These are phyloP conservation scores for Drosophila prolongata DNA, from an alignment of 2,888 invertebrate genomes.

Conservation along the genomic window DNA sequence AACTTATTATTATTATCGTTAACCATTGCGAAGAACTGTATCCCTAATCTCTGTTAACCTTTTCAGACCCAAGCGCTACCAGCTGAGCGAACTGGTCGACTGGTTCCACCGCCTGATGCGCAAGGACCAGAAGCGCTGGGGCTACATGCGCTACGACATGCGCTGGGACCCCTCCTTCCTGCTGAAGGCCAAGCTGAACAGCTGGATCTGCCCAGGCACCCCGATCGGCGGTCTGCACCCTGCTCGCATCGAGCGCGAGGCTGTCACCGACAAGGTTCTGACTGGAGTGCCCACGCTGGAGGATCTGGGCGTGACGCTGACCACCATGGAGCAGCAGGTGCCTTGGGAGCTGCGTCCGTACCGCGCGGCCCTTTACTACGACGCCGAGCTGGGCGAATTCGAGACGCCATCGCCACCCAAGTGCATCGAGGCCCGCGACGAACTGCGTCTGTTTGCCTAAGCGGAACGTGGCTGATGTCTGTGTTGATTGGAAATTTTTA, in stretches of 20 bases:
- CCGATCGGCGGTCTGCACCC: conserved; percentile 90
- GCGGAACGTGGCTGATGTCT: conserved; percentile 20
- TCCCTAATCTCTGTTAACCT: neutral
- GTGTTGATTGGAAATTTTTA: conserved; percentile 53
- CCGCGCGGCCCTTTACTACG: conserved; percentile 89
- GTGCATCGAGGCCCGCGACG: conserved; percentile 75
- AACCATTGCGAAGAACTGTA: too few species aligned
- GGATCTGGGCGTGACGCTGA: conserved; percentile 93
- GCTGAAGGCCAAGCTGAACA: conserved; percentile 87
- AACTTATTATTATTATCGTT: too few species aligned
- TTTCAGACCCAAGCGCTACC: conserved; percentile 90
- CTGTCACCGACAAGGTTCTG: conserved; percentile 89
- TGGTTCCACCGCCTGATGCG: conserved; percentile 92
- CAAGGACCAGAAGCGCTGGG: conserved; percentile 88
- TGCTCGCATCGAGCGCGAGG: conserved; percentile 94
- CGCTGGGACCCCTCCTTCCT: conserved; percentile 89
- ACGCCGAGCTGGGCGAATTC: conserved; percentile 91
- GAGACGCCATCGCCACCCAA: conserved; percentile 87
- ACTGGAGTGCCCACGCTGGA: conserved; percentile 90
- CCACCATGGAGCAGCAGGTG: conserved; percentile 91
- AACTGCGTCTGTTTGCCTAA: conserved; percentile 76
- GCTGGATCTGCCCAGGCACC: conserved; percentile 87
- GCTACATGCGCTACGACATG: conserved; percentile 90
- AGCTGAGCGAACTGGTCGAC: conserved; percentile 91
- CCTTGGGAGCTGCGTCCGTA: conserved; percentile 92